Base-by-base conservation (phyloP, 2,113 vertebrate genomes). In the Uria lomvia region DNA sequence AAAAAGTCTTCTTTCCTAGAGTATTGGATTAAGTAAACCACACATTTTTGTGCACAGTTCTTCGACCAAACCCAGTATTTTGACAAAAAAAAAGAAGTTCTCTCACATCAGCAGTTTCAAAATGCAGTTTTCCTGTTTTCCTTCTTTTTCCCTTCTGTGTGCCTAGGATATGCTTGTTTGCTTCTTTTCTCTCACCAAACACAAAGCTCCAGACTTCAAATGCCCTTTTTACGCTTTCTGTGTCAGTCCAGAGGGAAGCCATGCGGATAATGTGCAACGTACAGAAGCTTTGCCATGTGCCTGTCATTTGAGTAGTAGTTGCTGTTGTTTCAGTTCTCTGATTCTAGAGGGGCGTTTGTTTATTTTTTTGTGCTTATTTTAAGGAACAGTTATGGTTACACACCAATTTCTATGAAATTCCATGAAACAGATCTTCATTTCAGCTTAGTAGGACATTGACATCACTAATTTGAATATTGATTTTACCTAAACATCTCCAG, bases 171-270 rank as follows among this genome's bases (percentile, higher is more conserved):
- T 20, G 34, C 29, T 9, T 15, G 30, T 40, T 73, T 70, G 38
- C 3, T 34, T 75, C 73, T 90, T 94, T 49, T 55, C 85, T 79
- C 53, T 90, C 36, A n/a, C 82, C 38, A 77, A 70, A 74, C 68
- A 90, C 86, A 92, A 83, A 94, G 88, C 82, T 86, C 38, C 75
- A 92, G 75, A 74, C 74, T 92, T 79, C 59, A 77, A 86, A 86
- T 86, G 87, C 45, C 67, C 59, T 70, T 73, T 95, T 29, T 89
- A 79, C 70, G 34, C 73, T 55, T 86, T 87, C 55, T 42, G 22
- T 74, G 77, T 68, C 78, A 87, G 73, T 53, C 77, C 40, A 36
- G 29, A 65, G 84, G 53, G 81, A 79, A 94, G 50, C 89, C 60
- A 5, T 52, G 90, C 2, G 14, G 84, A 84, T 4, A 60, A 78